Evolutionary conservation across 2,113 vertebrate species (phyloP).

Genomic region (Ictidomys tridecemlineatus): DNA sequence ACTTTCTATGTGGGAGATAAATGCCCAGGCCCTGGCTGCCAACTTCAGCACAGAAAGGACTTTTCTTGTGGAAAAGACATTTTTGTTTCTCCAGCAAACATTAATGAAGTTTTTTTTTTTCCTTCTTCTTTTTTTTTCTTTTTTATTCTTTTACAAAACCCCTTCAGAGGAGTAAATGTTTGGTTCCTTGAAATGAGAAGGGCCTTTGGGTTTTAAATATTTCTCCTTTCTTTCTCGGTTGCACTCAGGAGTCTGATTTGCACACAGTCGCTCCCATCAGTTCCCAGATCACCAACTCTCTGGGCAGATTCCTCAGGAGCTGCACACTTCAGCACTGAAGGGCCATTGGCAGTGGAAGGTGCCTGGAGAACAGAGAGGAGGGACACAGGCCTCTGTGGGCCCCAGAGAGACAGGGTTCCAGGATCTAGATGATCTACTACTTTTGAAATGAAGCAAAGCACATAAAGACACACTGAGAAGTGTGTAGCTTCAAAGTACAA

Average conservation of each 20-base stretch:
- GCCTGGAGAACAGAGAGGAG: not conserved
- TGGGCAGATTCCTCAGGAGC: not conserved
- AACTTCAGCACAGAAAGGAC: slow-evolving; percentile 84
- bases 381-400: not conserved
- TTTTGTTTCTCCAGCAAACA: slow-evolving; percentile 86
- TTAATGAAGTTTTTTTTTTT: slow-evolving; percentile 80
- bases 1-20: slow-evolving; percentile 88
- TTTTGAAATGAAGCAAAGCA: not conserved
- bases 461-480: not conserved
- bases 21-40: slow-evolving; percentile 83
- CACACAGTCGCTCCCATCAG: not conserved
- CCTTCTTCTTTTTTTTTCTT: not conserved
- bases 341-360: not conserved
- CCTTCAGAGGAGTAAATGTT: slow-evolving; percentile 71
- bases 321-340: not conserved
- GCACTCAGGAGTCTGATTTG: not conserved
- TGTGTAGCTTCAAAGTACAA: not conserved
- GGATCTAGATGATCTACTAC: not conserved
- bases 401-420: not conserved
- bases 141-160: slow-evolving; percentile 72
- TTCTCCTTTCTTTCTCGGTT: not conserved
- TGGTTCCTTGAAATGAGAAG: not conserved
- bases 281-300: not conserved
- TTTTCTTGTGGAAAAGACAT: slow-evolving; percentile 88
- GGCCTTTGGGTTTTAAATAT: not conserved